Evolutionary conservation across 2,113 vertebrate genomes (phyloP).

Genomic region (Isurus oxyrinchus): DNA sequence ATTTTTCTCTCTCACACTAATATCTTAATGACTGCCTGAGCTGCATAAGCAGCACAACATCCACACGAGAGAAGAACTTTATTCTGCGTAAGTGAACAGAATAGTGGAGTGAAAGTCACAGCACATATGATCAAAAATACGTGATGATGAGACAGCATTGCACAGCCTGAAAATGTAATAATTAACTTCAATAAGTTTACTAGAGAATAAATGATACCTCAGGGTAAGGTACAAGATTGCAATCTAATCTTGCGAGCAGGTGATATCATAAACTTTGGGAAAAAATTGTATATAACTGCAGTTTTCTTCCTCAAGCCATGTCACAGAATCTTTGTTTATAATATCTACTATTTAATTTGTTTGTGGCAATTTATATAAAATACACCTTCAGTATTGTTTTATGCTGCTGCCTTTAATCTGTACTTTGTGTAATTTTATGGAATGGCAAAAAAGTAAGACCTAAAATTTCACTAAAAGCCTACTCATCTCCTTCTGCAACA

Average conservation of each 20-base stretch:
- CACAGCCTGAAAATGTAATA: not conserved
- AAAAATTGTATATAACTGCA: not conserved
- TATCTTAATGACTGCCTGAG: slow-evolving; percentile 30
- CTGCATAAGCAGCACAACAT: not conserved
- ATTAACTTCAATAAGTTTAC: not conserved
- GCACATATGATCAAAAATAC: not conserved
- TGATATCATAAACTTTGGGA: not conserved
- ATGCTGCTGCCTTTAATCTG: not conserved
- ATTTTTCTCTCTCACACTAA: slow-evolving; percentile 18
- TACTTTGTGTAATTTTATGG: not conserved
- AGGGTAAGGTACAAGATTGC: too few species aligned
- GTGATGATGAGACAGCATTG: not conserved
- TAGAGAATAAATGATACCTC: not conserved
- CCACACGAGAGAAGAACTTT: not conserved
- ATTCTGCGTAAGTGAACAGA: not conserved
- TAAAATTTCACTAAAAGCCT: not conserved
- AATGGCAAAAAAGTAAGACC: not conserved
- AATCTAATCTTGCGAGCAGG: not conserved
- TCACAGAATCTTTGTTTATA: not conserved
- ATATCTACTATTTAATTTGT: not conserved
- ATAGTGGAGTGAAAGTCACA: not conserved
- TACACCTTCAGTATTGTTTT: not conserved
- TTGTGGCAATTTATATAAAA: not conserved
- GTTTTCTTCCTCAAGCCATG: not conserved
- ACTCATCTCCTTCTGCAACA: not conserved